phyloP scores from a whole-genome alignment of 2,888 invertebrate genomes.

The Unio pictorum region DNA sequence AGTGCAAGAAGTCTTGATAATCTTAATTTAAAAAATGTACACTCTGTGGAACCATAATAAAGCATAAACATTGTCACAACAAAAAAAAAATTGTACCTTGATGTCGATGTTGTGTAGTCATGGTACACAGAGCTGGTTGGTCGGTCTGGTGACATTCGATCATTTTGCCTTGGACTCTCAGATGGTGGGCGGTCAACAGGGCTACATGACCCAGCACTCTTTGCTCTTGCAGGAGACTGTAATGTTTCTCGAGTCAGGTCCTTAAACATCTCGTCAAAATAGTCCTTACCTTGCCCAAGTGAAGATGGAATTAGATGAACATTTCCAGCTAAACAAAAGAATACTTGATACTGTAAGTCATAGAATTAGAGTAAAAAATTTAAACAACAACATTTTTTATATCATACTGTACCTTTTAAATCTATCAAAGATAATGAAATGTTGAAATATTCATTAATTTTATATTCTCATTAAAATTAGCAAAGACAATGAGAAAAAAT shows the following conservation, averaged over 20 bases:
- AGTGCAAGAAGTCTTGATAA: no score
- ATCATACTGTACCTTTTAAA: no score
- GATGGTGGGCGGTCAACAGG: constrained; percentile 35
- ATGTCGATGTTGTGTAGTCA: constrained; percentile 61
- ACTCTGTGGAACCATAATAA: no score
- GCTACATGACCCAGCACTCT: constrained; percentile 27
- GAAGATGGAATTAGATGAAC: constrained; percentile 32
- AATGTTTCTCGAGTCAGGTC: constrained; percentile 55
- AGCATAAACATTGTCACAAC: constrained; percentile 2
- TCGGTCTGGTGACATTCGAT: constrained; percentile 10
- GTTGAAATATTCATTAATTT: no score
- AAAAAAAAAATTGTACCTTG: constrained; percentile 43
- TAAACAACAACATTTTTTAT: no score
- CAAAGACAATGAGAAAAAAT: no score
- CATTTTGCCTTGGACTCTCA: constrained; percentile 4
- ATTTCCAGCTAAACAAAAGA: neutral
- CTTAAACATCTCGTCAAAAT: constrained; percentile 66
- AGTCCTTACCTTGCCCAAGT: constrained; percentile 64
- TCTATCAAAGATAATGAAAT: no score
- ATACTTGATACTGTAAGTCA: no score
- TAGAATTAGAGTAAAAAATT: no score
- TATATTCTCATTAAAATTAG: no score
- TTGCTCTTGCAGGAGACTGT: constrained; percentile 45
- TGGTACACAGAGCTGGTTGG: constrained; percentile 49
- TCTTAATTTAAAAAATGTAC: no score